These are phyloP conservation scores for Cotesia vestalis DNA, from an alignment of 1,140 invertebrate genomes.

Conservation along the genomic window DNA sequence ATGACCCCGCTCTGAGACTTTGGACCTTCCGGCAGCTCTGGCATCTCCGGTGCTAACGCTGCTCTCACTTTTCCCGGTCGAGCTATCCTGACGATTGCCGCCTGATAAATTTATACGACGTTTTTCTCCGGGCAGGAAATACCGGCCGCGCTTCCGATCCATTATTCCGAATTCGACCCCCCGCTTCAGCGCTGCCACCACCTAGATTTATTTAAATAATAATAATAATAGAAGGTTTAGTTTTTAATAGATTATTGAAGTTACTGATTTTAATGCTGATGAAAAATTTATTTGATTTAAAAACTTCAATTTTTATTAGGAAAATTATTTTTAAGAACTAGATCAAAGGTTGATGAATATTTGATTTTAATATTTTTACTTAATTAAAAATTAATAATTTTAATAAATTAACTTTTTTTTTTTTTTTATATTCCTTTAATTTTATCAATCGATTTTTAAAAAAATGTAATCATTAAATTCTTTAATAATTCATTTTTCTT, in stretches of 20 bases:
- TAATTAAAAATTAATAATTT: too few species aligned
- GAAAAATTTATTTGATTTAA: too few species aligned
- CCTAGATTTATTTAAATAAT: constrained; percentile 29
- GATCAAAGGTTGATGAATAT: too few species aligned
- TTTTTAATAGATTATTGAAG: background rate
- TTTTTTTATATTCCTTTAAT: too few species aligned
- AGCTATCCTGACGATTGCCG: background rate
- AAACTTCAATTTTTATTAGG: too few species aligned
- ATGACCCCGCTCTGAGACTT: constrained; percentile 2
- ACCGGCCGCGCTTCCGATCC: constrained; percentile 42
- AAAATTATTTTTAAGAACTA: too few species aligned
- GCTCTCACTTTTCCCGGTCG: background rate
- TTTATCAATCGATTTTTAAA: too few species aligned
- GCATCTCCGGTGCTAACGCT: background rate
- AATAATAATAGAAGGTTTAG: background rate
- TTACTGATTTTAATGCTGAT: background rate
- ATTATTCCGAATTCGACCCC: constrained; percentile 46
- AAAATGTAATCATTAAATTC: too few species aligned
- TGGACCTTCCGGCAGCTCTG: background rate
- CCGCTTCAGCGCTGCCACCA: constrained; percentile 42
- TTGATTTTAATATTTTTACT: too few species aligned
- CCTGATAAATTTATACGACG: constrained; percentile 12
- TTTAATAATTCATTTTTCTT: too few species aligned
- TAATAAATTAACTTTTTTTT: too few species aligned
- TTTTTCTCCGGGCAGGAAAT: constrained; percentile 37